Evolutionary conservation across 2,113 vertebrate genomes (phyloP), one percentile per base, ranked within the genome.

Genomic region (Trachemys scripta): DNA sequence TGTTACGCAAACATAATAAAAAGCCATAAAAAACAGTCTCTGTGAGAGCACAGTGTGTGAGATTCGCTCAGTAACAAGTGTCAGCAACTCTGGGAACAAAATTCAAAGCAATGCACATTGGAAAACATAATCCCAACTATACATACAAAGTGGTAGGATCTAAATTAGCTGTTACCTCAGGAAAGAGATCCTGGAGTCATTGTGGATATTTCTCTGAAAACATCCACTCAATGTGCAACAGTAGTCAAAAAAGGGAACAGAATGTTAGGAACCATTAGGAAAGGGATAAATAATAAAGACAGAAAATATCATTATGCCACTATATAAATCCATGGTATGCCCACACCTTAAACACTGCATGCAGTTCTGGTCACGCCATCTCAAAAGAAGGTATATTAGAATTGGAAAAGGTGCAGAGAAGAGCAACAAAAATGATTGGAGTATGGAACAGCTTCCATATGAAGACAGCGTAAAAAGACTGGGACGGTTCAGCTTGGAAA

Each of bases 1-100:
- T 45, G 69, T 3, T 20, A 83, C 86, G 88, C 81, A 65, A 94
- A 84, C 29, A 80, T n/a, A 53, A 88, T 42, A 92, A 94, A 94
- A 94, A 25, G 56, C 84, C 65, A 80, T 0, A 47, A 65, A 47
- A 94, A 96, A 90, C 20, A 76, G 20, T 75, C 35, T 76, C 20
- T 45, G 72, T 50, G 78, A 75, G 51, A 17, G 25, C 12, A 17
- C 62, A 69, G 80, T 35, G 35, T 92, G 84, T 87, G 59, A 95
- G 75, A 94, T 38, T 69, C 87, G 93, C 49, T 76, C 72, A 76
- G 38, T 42, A 51, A 2, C 50, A 88, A 94, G 75, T 80, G 24
- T 45, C 54, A 91, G 65, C 78, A 89, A 69, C 35, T 65, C 31
- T 69, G 62, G 35, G 62, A 69, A n/a, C 35, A n/a, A 69, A n/a